Percentiles rank a stretch among this genome's conserved stretches.
Conservation (phyloP, 2,797 vertebrate species). For the Vultur gryphus region DNA sequence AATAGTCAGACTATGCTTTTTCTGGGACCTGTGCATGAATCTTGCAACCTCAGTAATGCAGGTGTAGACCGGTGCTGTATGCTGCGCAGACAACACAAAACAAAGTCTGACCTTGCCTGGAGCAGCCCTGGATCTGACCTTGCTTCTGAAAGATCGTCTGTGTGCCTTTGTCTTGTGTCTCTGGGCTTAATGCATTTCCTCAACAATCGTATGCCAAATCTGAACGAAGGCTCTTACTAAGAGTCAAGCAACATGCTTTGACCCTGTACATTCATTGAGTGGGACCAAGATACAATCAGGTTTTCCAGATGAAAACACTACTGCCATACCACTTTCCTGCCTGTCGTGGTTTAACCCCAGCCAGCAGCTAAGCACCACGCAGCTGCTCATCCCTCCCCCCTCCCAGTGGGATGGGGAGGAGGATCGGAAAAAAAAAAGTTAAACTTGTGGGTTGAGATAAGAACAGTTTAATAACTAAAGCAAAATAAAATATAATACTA, state of each 20-base stretch:
- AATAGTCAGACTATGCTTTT: not conserved
- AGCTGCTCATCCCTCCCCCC: too few relatives aligned
- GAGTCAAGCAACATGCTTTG: not conserved
- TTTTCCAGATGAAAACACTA: not conserved
- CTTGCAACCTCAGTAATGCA: not conserved
- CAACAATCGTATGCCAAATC: not conserved
- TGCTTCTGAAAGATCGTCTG: not conserved
- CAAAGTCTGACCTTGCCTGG: not conserved
- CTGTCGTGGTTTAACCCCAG: too few relatives aligned
- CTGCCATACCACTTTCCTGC: not conserved
- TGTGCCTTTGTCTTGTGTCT: not conserved
- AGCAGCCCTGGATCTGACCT: not conserved
- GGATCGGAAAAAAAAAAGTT: too few relatives aligned
- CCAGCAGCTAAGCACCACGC: too few relatives aligned
- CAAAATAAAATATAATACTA: too few relatives aligned
- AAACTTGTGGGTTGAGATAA: too few relatives aligned
- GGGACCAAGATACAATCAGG: not conserved
- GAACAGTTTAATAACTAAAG: too few relatives aligned
- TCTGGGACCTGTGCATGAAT: not conserved
- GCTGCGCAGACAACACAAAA: not conserved
- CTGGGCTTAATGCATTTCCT: not conserved
- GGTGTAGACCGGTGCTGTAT: fast-evolving
- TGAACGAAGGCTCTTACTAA: not conserved
- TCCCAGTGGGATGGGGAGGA: too few relatives aligned
- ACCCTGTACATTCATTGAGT: not conserved